A percentile compares a stretch with the other conserved stretches of the same genome.
Conservation (phyloP, 2,888 invertebrate species). For the Drosophila greeni region DNA sequence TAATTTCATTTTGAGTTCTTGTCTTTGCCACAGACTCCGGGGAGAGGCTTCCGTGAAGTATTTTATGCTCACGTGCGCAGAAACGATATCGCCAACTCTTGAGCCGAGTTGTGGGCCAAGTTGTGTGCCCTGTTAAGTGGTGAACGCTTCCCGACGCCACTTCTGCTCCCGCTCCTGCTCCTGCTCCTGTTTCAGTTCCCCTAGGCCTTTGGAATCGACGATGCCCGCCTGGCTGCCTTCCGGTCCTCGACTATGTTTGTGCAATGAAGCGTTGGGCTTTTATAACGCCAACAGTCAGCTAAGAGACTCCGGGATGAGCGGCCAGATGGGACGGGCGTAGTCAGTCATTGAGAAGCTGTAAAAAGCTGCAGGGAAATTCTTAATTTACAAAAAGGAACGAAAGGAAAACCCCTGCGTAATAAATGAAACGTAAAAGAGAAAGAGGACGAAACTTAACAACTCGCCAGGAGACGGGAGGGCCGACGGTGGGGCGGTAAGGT, state of each 20-base stretch:
- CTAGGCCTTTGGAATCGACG: conserved; percentile 45
- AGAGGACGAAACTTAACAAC: conserved; percentile 56
- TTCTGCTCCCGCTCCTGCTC: not conserved
- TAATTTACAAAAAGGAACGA: conserved; percentile 56
- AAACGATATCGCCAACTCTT: conserved; percentile 47
- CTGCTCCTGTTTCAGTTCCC: conserved; percentile 4
- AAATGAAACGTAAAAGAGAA: conserved; percentile 65
- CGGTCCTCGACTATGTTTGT: conserved; percentile 59
- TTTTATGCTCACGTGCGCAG: conserved; percentile 60
- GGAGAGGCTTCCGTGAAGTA: conserved; percentile 3
- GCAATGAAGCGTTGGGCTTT: conserved; percentile 71
- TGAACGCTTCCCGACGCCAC: conserved; percentile 36
- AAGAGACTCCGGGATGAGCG: conserved; percentile 32
- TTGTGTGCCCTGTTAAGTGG: conserved; percentile 61
- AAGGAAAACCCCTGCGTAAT: conserved; percentile 57
- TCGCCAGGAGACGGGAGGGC: conserved; percentile 18
- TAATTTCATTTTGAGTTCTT: conserved; percentile 61
- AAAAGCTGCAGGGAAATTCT: conserved; percentile 65
- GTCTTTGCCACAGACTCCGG: conserved; percentile 11
- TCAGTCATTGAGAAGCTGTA: conserved; percentile 62
- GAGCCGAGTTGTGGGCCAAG: conserved; percentile 51
- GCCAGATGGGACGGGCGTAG: conserved; percentile 14
- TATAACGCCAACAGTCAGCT: conserved; percentile 72
- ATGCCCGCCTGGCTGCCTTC: conserved; percentile 34
- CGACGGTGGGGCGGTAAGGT: not conserved